Conservation (phyloP, 2,113 vertebrate species). For the Microcebus lehilahytsara region DNA sequence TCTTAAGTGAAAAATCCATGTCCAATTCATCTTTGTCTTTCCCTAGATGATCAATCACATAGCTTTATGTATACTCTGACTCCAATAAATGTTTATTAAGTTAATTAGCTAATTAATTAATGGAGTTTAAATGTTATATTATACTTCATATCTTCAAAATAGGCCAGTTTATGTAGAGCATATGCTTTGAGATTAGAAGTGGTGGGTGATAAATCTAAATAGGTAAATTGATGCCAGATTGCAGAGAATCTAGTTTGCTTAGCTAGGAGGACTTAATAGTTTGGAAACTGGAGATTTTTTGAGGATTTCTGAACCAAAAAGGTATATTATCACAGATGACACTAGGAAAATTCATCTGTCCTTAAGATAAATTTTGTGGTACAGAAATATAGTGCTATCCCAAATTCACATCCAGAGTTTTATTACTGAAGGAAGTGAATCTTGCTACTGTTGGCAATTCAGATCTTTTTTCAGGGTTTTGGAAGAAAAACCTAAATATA, state of each 20-base stretch:
- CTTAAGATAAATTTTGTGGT: background rate
- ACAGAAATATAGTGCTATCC: background rate
- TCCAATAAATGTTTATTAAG: slow-evolving; percentile 11
- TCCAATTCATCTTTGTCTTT: background rate
- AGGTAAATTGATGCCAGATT: background rate
- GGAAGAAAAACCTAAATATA: background rate
- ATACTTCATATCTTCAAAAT: slow-evolving; percentile 14
- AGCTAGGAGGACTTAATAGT: background rate
- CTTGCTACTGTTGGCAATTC: background rate
- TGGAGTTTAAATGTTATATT: background rate
- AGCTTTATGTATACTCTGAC: background rate
- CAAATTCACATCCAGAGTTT: background rate
- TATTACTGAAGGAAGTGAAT: background rate
- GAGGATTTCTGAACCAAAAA: background rate
- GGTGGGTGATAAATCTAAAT: background rate
- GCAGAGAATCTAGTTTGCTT: background rate
- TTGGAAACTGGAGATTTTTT: background rate
- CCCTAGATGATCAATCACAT: background rate
- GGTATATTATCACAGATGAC: background rate
- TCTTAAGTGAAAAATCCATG: background rate
- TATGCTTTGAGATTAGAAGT: background rate
- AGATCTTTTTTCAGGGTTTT: background rate
- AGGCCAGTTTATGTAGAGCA: background rate
- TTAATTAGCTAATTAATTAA: background rate
- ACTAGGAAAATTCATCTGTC: background rate